These are phyloP conservation scores for Crotalus horridus DNA, from an alignment of 2,113 vertebrate species.

Conservation along the genomic window DNA sequence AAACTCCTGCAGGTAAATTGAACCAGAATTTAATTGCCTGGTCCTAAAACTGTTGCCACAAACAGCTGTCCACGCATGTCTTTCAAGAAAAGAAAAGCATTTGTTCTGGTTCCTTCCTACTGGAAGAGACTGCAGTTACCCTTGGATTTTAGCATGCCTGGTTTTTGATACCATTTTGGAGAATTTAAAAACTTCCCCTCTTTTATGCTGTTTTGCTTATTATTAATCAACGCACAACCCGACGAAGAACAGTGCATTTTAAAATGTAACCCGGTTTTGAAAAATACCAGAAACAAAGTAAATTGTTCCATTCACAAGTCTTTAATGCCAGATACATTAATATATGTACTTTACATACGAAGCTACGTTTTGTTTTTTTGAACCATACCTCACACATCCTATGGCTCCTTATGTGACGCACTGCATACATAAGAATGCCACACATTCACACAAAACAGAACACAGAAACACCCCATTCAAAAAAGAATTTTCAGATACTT, in stretches of 20 bases:
- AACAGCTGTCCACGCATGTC: too few species aligned
- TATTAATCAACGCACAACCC: background rate
- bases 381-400: background rate
- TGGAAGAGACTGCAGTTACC: background rate
- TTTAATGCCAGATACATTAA: conserved; percentile 57
- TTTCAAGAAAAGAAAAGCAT: background rate
- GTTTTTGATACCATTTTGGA: background rate
- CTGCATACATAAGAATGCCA: background rate
- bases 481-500: too few species aligned
- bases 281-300: background rate
- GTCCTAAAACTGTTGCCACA: too few species aligned
- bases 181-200: background rate
- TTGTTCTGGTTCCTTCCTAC: background rate
- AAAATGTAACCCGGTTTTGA: fast-evolving
- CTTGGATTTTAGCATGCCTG: background rate
- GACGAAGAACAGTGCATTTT: background rate
- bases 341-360: conserved; percentile 24
- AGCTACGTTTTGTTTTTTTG: background rate
- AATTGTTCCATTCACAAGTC: conserved; percentile 30
- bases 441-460: background rate
- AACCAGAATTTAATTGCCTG: too few species aligned
- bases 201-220: background rate
- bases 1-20: too few species aligned
- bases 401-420: background rate
- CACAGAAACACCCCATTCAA: background rate